Evolutionary conservation across 1,140 invertebrate genomes (phyloP), one percentile per base, ranked within the genome.

Genomic region (Pristionchus pacificus): DNA sequence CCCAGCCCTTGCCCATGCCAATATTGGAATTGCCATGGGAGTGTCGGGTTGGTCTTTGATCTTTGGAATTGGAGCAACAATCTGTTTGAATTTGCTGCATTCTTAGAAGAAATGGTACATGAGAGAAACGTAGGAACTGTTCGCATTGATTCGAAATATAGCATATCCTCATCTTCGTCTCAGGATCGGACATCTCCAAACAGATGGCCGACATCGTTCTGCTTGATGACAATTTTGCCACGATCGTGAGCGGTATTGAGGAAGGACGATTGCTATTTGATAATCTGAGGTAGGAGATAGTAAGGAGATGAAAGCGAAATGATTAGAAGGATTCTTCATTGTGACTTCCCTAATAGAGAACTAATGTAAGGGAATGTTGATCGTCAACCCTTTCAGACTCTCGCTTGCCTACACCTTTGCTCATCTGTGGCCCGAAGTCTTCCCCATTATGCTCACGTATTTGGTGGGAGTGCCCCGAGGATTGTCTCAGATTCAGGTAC

Each of bases 1-100:
- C 1, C 91, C 91, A 55, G 90, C 90, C 0, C 79, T 91, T 49
- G 90, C 90, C 77, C 89, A 90, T 79, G 90, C 91, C 6, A 89
- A 91, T 79, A 90, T 91, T 69, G 89, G 89, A 32, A 75, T 75
- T 32, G 74, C 74, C 14, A 75, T 75, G 74, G 74, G 74, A 28
- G 38, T 70, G 6, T 68, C 30, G 60, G 74, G 74, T 72, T 10
- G 27, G 70, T 29, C n/a, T n/a, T n/a, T n/a, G n/a, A n/a, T n/a
- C n/a, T n/a, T n/a, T n/a, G n/a, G n/a, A n/a, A n/a, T n/a, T n/a
- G n/a, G n/a, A n/a, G n/a, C n/a, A n/a, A n/a, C n/a, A n/a, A n/a
- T n/a, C n/a, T n/a, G n/a, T n/a, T n/a, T n/a, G n/a, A n/a, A n/a
- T n/a, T n/a, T n/a, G n/a, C n/a, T n/a, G n/a, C n/a, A n/a, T n/a